A percentile compares a stretch with the other conserved stretches of the same genome.
Evolutionary conservation across 2,888 invertebrate species (phyloP).

Genomic region (Plebejus melissa): DNA sequence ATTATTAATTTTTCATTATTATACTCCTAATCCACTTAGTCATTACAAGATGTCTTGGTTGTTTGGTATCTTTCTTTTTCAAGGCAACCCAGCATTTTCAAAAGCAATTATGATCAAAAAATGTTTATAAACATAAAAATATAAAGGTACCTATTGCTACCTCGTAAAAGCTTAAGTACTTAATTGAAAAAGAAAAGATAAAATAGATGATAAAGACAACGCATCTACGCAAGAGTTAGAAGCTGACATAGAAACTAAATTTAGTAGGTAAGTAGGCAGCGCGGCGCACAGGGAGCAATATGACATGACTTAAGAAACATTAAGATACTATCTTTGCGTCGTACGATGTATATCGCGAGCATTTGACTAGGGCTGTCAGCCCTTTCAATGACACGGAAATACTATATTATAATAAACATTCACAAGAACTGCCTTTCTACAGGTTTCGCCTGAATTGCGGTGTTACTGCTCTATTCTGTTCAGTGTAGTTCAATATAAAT

Average conservation of each 20-base stretch:
- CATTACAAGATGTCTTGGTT: no score
- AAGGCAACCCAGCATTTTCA: neutral
- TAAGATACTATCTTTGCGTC: neutral
- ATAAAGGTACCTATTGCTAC: no score
- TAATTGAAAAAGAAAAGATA: neutral
- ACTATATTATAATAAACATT: neutral
- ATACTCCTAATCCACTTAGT: no score
- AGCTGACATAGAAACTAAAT: neutral
- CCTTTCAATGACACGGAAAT: neutral
- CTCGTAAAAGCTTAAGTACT: neutral
- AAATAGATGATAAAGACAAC: neutral
- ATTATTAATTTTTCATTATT: neutral
- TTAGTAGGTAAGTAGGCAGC: conserved; percentile 4
- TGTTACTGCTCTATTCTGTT: neutral
- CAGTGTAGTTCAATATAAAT: neutral
- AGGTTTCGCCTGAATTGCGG: neutral
- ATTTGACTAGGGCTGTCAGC: neutral
- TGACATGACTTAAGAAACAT: neutral
- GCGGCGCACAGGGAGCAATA: neutral
- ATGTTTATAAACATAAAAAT: no score
- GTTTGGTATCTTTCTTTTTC: no score
- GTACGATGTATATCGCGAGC: conserved; percentile 2
- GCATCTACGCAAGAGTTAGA: neutral
- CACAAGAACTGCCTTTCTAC: no score
- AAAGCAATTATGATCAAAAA: neutral